Evolutionary conservation across 2,888 invertebrate genomes (phyloP).

Genomic region (Branchellion lobata): DNA sequence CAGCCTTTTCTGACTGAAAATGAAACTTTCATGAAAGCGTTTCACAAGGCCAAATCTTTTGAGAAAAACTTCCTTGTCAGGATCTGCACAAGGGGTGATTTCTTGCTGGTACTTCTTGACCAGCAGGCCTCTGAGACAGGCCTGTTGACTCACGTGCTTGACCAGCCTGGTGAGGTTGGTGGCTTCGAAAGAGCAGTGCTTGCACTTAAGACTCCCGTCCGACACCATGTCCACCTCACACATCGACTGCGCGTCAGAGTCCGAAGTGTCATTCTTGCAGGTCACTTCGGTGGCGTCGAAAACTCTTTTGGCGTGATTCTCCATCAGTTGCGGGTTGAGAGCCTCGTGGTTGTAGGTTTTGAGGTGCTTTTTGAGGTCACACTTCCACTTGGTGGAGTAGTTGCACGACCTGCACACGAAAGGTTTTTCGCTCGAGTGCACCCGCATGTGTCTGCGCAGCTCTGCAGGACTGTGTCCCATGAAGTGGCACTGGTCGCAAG

Average conservation of each 20-base stretch:
- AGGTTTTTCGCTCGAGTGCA: slow-evolving; percentile 60
- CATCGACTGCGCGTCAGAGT: slow-evolving; percentile 34
- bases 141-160: slow-evolving; percentile 57
- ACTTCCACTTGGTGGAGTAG: slow-evolving; percentile 60
- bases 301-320: slow-evolving; percentile 47
- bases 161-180: slow-evolving; percentile 57
- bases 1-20: too few relatives aligned
- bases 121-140: too few relatives aligned
- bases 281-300: not conserved
- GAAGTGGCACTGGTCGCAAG: slow-evolving; percentile 59
- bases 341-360: slow-evolving; percentile 57
- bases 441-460: slow-evolving; percentile 57
- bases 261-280: slow-evolving; percentile 44
- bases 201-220: slow-evolving; percentile 55
- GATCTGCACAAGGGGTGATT: too few relatives aligned
- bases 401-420: slow-evolving; percentile 58
- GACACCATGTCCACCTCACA: slow-evolving; percentile 37
- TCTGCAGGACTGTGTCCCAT: slow-evolving; percentile 59
- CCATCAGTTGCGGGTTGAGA: slow-evolving; percentile 47
- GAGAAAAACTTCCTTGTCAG: not conserved
- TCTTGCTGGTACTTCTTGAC: too few relatives aligned
- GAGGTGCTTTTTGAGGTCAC: slow-evolving; percentile 61
- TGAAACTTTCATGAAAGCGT: not conserved
- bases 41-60: not conserved
- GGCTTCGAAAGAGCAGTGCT: slow-evolving; percentile 56